Evolutionary conservation across 2,888 invertebrate species (phyloP).

Genomic region (Mythimna pallens): DNA sequence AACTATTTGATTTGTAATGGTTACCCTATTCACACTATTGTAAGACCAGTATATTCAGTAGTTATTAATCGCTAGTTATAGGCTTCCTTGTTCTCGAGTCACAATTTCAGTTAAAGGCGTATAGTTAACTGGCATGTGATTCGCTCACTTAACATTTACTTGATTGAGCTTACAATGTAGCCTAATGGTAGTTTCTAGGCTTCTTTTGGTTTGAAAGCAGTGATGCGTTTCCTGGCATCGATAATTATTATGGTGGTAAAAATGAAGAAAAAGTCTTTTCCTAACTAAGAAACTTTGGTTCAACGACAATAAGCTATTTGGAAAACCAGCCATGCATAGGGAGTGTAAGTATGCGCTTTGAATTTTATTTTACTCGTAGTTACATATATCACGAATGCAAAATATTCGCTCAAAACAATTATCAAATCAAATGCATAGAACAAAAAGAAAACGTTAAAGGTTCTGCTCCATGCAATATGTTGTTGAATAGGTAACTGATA

Average conservation of each 20-base stretch:
- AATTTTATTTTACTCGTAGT: neutral
- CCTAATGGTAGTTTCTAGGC: neutral
- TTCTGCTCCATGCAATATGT: neutral
- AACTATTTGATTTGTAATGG: constrained; percentile 16
- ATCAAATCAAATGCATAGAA: no score
- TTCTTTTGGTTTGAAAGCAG: neutral
- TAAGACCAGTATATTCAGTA: constrained; percentile 49
- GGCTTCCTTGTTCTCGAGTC: constrained; percentile 24
- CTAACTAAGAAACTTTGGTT: neutral
- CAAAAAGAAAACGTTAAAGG: no score
- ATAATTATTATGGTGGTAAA: neutral
- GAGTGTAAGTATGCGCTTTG: neutral
- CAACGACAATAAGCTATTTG: neutral
- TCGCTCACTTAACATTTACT: constrained; percentile 16
- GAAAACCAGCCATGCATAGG: neutral
- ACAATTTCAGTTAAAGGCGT: constrained; percentile 32
- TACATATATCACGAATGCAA: no score
- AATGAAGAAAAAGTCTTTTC: neutral
- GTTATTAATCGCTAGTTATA: constrained; percentile 55
- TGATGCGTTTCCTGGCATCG: neutral
- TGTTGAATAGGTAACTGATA: neutral
- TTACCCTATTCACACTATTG: constrained; percentile 50
- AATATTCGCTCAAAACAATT: no score
- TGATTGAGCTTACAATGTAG: constrained; percentile 38
- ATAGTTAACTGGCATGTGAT: constrained; percentile 26